Base-by-base conservation (phyloP, 2,797 vertebrate genomes). In the Acanthornis magna region DNA sequence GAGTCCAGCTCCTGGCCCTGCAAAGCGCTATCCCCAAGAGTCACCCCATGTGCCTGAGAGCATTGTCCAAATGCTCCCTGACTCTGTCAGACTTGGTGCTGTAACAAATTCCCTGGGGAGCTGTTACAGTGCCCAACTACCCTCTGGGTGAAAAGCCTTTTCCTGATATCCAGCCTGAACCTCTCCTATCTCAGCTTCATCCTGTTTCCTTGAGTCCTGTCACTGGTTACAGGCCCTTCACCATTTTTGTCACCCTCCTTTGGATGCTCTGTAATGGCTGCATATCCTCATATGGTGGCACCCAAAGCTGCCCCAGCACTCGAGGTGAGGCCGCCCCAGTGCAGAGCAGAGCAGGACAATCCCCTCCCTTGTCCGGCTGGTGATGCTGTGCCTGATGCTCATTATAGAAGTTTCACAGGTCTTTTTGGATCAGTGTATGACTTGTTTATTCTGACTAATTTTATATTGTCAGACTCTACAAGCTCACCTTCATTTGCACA, bases 311-410 rank as follows among this genome's bases (percentile, higher is more conserved):
- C 4, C 16, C 27, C 51, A 36, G 1, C 7, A 42, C 43, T 23
- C 0, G 1, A 23, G 50, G 7, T 55, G 50, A 62, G 26, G 42
- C 57, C 0, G 0, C 5, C 0, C 11, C 57, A 45, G 22, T 5
- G 15, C 54, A 86, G 7, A 42, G 26, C 42, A 32, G 50, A 38
- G 58, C 0, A 0, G 51, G 43, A 43, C 51, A 65, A 17, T 79
- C 23, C 10, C 9, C 27, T n/a, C 36, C 7, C 26, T 16, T 16
- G 16, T 18, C 17, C 3, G 2, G 10, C 16, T 79, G 58, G 32
- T 0, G 2, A 29, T 17, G 51, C 36, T 72, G 7, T n/a, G 16
- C 51, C 36, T 51, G 51, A 14, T 72, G 2, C 30, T 60, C 5
- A 5, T 63, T 88, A 13, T 15, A 78, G 40, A 87, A 81, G 22